Conservation (phyloP, 2,888 invertebrate genomes). For the Ariolimax columbianus region DNA sequence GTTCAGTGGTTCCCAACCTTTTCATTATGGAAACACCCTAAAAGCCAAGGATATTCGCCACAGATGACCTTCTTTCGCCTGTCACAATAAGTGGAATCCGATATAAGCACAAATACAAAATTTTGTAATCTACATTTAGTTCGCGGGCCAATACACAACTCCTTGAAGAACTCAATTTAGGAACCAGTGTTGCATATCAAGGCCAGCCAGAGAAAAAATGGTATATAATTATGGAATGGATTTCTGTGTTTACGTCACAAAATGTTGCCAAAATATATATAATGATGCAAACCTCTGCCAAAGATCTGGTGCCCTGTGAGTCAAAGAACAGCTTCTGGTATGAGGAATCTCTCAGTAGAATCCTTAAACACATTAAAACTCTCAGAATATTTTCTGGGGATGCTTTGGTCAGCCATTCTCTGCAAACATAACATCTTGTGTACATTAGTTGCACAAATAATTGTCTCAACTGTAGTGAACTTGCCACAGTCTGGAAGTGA, state of each 20-base stretch:
- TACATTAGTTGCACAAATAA: background rate
- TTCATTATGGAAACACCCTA: no score
- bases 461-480: background rate
- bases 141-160: no score
- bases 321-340: constrained; percentile 74
- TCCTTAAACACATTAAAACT: constrained; percentile 73
- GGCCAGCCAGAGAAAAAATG: no score
- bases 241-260: background rate
- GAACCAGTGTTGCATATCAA: no score
- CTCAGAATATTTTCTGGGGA: constrained; percentile 73
- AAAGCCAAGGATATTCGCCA: no score
- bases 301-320: constrained; percentile 68
- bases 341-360: constrained; percentile 72
- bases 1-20: no score
- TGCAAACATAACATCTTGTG: constrained; percentile 55
- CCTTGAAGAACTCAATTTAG: no score
- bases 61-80: no score
- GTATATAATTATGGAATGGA: no score
- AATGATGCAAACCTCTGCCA: constrained; percentile 67
- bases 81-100: no score
- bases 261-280: background rate
- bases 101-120: no score
- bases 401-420: constrained; percentile 73
- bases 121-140: no score
- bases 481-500: background rate